Evolutionary conservation across 2,113 vertebrate genomes (phyloP).

Genomic region (Corythornis vintsioides): DNA sequence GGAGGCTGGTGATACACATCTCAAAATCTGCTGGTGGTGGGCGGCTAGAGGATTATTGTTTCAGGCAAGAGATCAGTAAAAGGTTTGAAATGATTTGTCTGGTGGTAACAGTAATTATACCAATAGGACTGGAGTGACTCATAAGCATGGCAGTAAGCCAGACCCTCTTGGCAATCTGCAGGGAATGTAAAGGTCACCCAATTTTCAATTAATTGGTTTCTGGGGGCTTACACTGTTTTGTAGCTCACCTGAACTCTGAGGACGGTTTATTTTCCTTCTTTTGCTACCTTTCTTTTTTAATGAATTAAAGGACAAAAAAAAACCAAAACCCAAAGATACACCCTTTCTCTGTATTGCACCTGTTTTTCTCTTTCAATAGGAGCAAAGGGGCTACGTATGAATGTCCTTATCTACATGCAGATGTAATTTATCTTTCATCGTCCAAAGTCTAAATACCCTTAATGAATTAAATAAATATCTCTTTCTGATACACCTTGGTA

Average conservation of each 20-base stretch:
- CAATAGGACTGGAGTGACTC: not conserved
- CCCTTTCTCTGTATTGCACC: not conserved
- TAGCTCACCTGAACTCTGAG: not conserved
- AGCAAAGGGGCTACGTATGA: not conserved
- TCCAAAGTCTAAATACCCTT: not conserved
- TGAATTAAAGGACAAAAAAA: not conserved
- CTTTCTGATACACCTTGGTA: not conserved
- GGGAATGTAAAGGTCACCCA: slow-evolving; percentile 23
- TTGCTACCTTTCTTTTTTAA: not conserved
- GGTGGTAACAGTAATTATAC: not conserved
- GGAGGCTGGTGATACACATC: not conserved
- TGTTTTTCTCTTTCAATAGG: not conserved
- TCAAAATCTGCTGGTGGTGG: not conserved
- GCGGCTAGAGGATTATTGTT: not conserved
- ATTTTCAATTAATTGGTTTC: not conserved
- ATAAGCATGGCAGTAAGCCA: not conserved
- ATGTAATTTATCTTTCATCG: not conserved
- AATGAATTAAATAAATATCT: not conserved
- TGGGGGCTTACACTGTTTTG: not conserved
- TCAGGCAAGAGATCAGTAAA: not conserved
- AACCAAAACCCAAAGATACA: not conserved
- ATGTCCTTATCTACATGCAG: not conserved
- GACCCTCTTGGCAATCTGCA: not conserved
- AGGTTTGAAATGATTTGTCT: not conserved
- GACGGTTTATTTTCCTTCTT: not conserved